Base-by-base conservation (phyloP, 2,797 vertebrate species). In the Tiaroga cobitis region DNA sequence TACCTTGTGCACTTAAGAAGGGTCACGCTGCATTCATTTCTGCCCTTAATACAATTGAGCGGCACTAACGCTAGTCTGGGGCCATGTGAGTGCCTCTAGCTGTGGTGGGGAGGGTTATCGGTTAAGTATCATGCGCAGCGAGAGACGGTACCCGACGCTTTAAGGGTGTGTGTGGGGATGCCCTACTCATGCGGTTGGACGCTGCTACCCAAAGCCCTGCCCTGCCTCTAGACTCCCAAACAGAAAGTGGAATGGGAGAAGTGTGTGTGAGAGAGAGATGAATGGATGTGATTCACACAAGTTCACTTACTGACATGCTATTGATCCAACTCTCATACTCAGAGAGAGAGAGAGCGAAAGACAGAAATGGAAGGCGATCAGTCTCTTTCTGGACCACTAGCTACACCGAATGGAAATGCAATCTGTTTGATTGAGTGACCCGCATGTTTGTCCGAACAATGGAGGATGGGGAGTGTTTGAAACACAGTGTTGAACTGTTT, bases 1-100 rank as follows among this genome's bases (percentile, higher is more conserved):
- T 59, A 65, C 76, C 69, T 84, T 89, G 86, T 89, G 83, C 74
- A 61, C 70, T 78, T 85, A 80, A 85, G 82, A 85, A 46, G 68
- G 83, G 85, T 87, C 85, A 87, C 61, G 61, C 80, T 80, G 83
- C 79, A 83, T 74, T 81, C 61, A 82, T 89, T 85, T 83, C 82
- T 82, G 56, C 39, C 43, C 76, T 80, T 87, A 87, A 87, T 87
- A 83, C 86, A 87, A 87, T 83, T 87, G 86, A 87, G 86, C 32
- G n/a, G 54, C 86, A 79, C 76, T 83, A 83, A 83, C 81, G 26
- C 49, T 80, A 46, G 86, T 83, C 81, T 87, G 69, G 77, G 85
- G 54, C 67, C 76, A 61, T 72, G 75, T 61, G 83, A 85, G 75
- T 80, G 65, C 65, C 26, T 59, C 76, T 80, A 16, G 26, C 76